Percentiles rank a stretch among this genome's conserved stretches.
Evolutionary conservation across 2,797 vertebrate species (phyloP).

Genomic region (Cichlasoma orientale): DNA sequence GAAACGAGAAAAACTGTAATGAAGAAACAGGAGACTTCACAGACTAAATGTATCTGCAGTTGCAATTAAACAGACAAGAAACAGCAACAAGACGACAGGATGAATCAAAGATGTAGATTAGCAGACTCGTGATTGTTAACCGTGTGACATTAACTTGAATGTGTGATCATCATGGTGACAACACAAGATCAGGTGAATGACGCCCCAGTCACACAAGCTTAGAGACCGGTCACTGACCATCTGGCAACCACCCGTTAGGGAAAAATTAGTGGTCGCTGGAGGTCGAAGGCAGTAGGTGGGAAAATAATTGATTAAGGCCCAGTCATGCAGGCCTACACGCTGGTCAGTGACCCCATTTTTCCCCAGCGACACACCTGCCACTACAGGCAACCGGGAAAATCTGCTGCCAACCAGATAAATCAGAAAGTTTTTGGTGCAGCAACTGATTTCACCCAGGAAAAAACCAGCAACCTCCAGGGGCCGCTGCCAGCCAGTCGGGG

Average conservation of each 20-base stretch:
- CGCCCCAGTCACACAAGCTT: neutral
- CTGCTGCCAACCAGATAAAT: neutral
- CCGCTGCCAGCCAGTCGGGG: too few species aligned
- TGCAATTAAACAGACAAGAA: neutral
- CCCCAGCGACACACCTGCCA: neutral
- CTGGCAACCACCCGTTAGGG: neutral
- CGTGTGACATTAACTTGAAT: neutral
- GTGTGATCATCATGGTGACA: neutral
- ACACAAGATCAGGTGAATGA: neutral
- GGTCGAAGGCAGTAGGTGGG: neutral
- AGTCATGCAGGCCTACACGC: neutral
- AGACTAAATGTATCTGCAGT: neutral
- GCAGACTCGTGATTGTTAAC: neutral
- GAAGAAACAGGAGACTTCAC: neutral
- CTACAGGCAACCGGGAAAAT: neutral
- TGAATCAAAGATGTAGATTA: neutral
- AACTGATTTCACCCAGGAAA: neutral
- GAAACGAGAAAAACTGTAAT: neutral
- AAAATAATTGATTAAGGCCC: neutral
- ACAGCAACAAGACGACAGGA: neutral
- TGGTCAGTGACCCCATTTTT: neutral
- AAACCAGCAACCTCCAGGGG: neutral
- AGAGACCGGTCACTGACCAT: neutral
- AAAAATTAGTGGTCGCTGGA: neutral
- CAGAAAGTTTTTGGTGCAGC: neutral